Base-by-base conservation (phyloP, 2,797 vertebrate species). In the Catharus ustulatus region DNA sequence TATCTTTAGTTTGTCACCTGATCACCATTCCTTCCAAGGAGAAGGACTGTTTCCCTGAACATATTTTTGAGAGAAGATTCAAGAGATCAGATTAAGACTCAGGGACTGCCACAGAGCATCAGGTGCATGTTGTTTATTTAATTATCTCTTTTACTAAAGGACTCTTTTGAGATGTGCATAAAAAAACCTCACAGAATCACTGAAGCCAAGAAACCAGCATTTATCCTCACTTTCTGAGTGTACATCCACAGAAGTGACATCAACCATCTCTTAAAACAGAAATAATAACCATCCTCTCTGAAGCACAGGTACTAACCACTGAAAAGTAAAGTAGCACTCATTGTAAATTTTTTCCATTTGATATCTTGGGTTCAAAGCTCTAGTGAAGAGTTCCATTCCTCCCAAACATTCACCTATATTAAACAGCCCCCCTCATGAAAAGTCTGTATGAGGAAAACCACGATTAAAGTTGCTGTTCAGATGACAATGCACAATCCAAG, bases 1-100 rank as follows among this genome's bases (percentile, higher is more conserved):
- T 0, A 27, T 5, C 66, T 16, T 23, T 4, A 8, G 2, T 3
- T 54, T 55, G 36, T 15, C 2, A 63, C 36, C 48, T 7, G 1
- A 51, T 23, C 77, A 43, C 10, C 49, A 30, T 13, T 71, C 54
- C 43, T 34, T 52, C 45, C 54, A 61, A 49, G 20, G 15, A 71
- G 29, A 29, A 63, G 45, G 17, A 26, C 15, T 29, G 7, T 5
- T 78, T 49, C 23, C 30, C 52, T 32, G 2, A 43, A 32, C 0
- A 1, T 18, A 26, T 59, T 67, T 71, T 57, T 69, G 26, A 62
- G 12, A 54, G 32, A 55, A 78, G 48, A 42, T 21, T 81, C 64
- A 11, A 58, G 19, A 54, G 22, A 66, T 45, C 32, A 43, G 34
- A 61, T 15, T 68, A 34, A 59, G 45, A 42, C 48, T 69, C 24